Evolutionary conservation across 2,113 vertebrate genomes (phyloP), one percentile per base, ranked within the genome.

Genomic region (Psilopsiagon aurifrons): DNA sequence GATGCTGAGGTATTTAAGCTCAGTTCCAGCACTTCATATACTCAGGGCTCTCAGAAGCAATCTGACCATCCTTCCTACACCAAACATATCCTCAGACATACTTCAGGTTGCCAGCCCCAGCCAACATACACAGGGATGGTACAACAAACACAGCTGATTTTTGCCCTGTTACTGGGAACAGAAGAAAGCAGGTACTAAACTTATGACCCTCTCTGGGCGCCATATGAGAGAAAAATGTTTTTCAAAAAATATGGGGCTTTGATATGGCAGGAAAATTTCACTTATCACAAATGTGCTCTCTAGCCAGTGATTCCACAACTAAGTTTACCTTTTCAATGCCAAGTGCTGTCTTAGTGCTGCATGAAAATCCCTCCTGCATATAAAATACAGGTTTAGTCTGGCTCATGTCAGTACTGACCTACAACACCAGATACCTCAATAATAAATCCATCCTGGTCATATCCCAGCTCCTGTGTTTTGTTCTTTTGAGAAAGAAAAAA

Each of bases 171-270:
- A 57, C 15, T 39, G 11, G 25, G 37, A 73, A 73, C 88, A 2
- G 3, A 23, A 77, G 29, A 77, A 91, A 89, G 14, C 7, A 51
- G 7, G 7, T 86, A 43, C 23, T 60, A 37, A 59, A 73, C 3
- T 28, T 83, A 9, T 0, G 35, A 8, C 11, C 5, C 78, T 66
- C 49, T 39, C 39, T 52, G 33, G 4, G 7, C 64, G 14, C 14
- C 15, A 10, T 4, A 73, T 9, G 6, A 39, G 11, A 76, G 80
- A 62, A 51, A 66, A 6, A 20, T 0, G 0, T 7, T 85, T 66
- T 63, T 74, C 8, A 69, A 60, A 75, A 83, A 44, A 78, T 29
- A 17, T 13, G 5, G 1, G 2, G 2, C 43, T 84, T 44, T 57
- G 29, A 51, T 20, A 37, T 0, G 0, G 16, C 12, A 67, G 3